Base-by-base conservation (phyloP, 2,797 vertebrate genomes). In the Philypnodon macrostomus region DNA sequence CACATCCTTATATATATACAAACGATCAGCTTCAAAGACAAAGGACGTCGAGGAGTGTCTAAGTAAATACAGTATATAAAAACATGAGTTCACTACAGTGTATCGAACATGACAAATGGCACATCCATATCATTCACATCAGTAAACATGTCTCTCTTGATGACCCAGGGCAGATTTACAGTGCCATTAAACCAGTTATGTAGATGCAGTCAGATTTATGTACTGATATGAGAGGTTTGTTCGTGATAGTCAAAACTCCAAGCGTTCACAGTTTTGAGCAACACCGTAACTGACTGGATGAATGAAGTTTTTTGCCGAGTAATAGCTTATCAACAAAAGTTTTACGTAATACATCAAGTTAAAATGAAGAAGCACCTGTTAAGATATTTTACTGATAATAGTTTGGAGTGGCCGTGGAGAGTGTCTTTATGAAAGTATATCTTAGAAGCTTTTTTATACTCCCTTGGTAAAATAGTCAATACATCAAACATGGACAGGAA, bases 1-100 rank as follows among this genome's bases (percentile, higher is more conserved):
- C 89, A 89, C 91, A 81, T 91, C 81, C 83, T 83, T 82, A 66
- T 87, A 87, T 93, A 93, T 94, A 84, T 94, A 95, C 93, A 94
- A 64, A 89, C 71, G 75, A 82, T 81, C 65, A 73, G 70, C 53
- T 68, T 88, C 63, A 74, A 75, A 90, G 85, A 90, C 70, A 77
- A 58, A 62, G 77, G 61, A 80, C 73, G 77, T 58, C 47, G 41
- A 64, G 45, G 67, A 75, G 67, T 69, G 59, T 63, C 70, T 60
- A 74, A 68, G 72, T 75, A 82, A 58, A 52, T 74, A 78, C 62
- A 73, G 70, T 72, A 69, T 77, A 66, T 77, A 81, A 44, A 85
- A 80, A 85, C 79, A 86, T 55, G 70, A 72, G 77, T 75, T 84
- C 72, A 79, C 70, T 87, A 88, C 89, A 88, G 87, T 89, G 89